A percentile compares a stretch with the other conserved stretches of the same genome.
Conservation (phyloP, 1,140 invertebrate species). For the Diabrotica virgifera region DNA sequence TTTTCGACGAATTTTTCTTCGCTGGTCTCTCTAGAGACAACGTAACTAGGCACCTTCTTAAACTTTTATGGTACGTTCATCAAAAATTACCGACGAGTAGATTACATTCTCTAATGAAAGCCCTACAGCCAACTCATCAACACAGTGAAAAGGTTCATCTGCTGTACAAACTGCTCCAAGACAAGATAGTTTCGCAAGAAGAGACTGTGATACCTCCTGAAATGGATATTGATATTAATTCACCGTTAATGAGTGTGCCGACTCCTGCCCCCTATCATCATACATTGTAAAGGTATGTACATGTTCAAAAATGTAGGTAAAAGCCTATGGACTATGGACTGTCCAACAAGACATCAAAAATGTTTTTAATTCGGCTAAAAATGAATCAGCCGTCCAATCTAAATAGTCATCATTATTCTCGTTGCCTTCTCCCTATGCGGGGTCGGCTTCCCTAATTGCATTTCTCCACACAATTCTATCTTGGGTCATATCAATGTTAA, state of each 20-base stretch:
- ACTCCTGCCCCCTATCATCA: constrained; percentile 72
- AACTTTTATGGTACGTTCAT: constrained; percentile 90
- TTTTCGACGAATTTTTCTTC: constrained; percentile 96
- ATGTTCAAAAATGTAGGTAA: too few relatives aligned
- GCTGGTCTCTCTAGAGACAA: constrained; percentile 84
- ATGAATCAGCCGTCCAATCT: too few relatives aligned
- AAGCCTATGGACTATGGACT: too few relatives aligned
- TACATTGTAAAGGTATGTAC: constrained; percentile 30
- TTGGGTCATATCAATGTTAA: too few relatives aligned
- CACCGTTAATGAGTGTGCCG: constrained; percentile 81
- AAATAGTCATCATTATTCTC: too few relatives aligned
- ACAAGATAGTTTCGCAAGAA: constrained; percentile 72
- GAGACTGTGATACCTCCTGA: constrained; percentile 58
- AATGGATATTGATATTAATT: constrained; percentile 73
- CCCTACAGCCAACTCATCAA: constrained; percentile 79
- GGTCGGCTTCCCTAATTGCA: too few relatives aligned
- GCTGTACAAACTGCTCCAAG: constrained; percentile 72
- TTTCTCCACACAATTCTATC: too few relatives aligned
- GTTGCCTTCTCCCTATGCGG: too few relatives aligned
- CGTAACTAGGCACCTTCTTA: constrained; percentile 89
- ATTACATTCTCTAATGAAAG: constrained; percentile 80
- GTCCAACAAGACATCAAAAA: too few relatives aligned
- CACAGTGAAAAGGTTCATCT: constrained; percentile 83
- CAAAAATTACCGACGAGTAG: constrained; percentile 77
- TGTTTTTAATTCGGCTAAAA: too few relatives aligned